Evolutionary conservation across 2,888 invertebrate species (phyloP), one percentile per base, ranked within the genome.

Genomic region (Sphinx pinastri): DNA sequence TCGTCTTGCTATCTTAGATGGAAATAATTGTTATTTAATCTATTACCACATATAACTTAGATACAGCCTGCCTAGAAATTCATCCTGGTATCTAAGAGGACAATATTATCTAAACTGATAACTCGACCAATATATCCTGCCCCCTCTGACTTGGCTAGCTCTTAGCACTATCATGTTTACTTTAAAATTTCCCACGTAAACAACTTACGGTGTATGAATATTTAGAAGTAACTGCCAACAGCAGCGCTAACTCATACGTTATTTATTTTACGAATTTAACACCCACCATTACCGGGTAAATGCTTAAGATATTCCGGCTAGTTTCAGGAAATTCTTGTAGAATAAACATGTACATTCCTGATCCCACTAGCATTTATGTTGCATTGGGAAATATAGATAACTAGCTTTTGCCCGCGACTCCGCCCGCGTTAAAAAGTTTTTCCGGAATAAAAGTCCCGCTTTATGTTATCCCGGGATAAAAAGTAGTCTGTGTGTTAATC

Each of bases 111-210:
- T n/a, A n/a, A n/a, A n/a, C 25, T 25, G 25, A 25, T 25, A 25
- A 25, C 25, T 25, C 25, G 25, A 25, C 25, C 25, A n/a, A 19
- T 19, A 10, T 19, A 19, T 55, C 55, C 12, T 16, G 12, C 38
- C 1, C 6, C 10, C 31, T 52, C 45, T 52, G 52, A 25, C 13
- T 19, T 45, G 12, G 12, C 47, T 5, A 54, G 51, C 52, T 69
- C 45, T 16, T 1, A 2, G 60, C 25, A 10, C 38, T 38, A 38
- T 12, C 45, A 54, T 63, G 45, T 69, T 69, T 68, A 69, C 52
- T 52, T 69, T 60, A 69, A 60, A 69, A 69, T 25, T 63, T 47
- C 38, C 52, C 60, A 19, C 60, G 60, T 69, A 69, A 69, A 69
- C 60, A 69, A 54, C 45, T 69, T 69, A 63, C 51, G 59, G 54